phyloP scores from a whole-genome alignment of 1,140 invertebrate species.

The Mylabris phalerata region DNA sequence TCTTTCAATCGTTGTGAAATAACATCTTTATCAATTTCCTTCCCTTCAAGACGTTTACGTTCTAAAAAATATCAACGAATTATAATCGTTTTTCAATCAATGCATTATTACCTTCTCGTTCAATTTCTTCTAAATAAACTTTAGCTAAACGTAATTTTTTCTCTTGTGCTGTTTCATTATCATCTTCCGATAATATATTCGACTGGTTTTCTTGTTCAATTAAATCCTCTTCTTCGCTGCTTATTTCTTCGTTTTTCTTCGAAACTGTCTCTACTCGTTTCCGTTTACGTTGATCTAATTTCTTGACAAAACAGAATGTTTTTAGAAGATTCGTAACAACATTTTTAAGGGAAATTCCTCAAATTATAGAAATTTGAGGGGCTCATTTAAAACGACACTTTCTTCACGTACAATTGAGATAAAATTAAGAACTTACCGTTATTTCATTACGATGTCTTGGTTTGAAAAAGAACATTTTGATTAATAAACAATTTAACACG shows the following conservation, averaged over 20 bases:
- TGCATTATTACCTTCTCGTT: constrained; percentile 56
- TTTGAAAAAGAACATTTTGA: too few relatives aligned
- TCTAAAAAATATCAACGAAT: constrained; percentile 18
- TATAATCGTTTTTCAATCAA: not conserved
- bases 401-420: too few relatives aligned
- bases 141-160: constrained; percentile 84
- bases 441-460: too few relatives aligned
- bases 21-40: constrained; percentile 60
- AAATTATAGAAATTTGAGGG: too few relatives aligned
- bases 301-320: too few relatives aligned
- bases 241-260: constrained; percentile 41
- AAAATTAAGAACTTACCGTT: too few relatives aligned
- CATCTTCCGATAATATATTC: constrained; percentile 56
- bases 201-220: constrained; percentile 32
- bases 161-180: constrained; percentile 79
- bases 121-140: constrained; percentile 79
- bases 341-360: too few relatives aligned
- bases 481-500: too few relatives aligned
- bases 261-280: constrained; percentile 25
- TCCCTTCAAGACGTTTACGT: constrained; percentile 27
- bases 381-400: too few relatives aligned
- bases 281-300: constrained; percentile 17
- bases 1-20: constrained; percentile 67
- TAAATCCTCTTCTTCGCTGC: constrained; percentile 45
- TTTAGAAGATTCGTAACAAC: too few relatives aligned